These are phyloP conservation scores for Junco hyemalis DNA, from an alignment of 2,113 vertebrate genomes.

Conservation along the genomic window DNA sequence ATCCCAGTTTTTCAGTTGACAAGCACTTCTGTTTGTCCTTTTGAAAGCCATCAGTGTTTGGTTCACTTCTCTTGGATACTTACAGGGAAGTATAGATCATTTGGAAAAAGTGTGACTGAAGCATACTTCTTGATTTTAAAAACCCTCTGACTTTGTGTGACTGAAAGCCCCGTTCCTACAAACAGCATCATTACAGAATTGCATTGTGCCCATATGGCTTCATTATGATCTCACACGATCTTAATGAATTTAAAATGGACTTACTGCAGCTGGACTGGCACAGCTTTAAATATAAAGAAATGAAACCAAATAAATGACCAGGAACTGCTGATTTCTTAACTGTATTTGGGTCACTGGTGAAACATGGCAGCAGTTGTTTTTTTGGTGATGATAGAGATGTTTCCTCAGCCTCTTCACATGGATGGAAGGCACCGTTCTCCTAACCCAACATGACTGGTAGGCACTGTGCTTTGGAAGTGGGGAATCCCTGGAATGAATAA, in stretches of 20 bases:
- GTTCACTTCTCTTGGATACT: background rate
- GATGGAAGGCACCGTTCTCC: background rate
- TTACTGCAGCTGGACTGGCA: background rate
- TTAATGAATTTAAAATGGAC: background rate
- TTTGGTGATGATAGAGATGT: background rate
- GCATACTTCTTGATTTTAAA: background rate
- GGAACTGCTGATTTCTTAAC: background rate
- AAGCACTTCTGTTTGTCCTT: background rate
- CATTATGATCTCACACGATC: background rate
- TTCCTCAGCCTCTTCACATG: background rate
- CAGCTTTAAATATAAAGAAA: background rate
- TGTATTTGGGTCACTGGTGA: background rate
- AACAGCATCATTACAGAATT: background rate
- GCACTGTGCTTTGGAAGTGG: background rate
- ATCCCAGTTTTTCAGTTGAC: background rate
- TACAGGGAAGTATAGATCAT: background rate
- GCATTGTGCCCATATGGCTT: background rate
- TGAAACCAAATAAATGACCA: background rate
- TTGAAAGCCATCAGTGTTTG: background rate
- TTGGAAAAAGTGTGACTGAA: background rate
- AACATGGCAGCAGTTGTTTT: background rate
- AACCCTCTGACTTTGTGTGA: background rate
- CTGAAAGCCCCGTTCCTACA: background rate
- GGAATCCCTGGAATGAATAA: background rate
- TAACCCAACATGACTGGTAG: background rate